Evolutionary conservation across 2,113 vertebrate genomes (phyloP), one percentile per base, ranked within the genome.

Genomic region (Coturnix japonica): DNA sequence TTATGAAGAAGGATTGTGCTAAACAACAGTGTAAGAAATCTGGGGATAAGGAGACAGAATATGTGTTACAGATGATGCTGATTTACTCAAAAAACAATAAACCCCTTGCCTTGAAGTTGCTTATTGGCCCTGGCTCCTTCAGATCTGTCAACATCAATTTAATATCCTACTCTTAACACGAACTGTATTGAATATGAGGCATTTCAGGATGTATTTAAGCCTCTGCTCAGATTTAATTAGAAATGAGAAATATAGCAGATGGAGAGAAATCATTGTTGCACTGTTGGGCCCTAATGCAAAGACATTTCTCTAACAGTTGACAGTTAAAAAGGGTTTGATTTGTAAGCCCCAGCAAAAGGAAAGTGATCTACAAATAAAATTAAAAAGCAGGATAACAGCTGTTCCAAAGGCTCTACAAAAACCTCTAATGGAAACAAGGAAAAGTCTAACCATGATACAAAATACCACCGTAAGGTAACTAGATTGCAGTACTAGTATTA

Each of bases 121-220:
- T 51, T 65, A 54, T 25, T 43, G 46, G 31, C 49, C 37, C 47
- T 91, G 78, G 13, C 28, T 94, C 54, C 71, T 79, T 85, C 74
- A 90, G 73, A 84, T 75, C 88, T 89, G 89, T 76, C 86, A 90
- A 79, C 70, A 66, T 59, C 75, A 93, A 88, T 91, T 93, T 90
- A 87, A 89, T 87, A 87, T 80, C 78, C 71, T 65, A 93, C 70
- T 85, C 74, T 66, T 93, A 93, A 91, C 35, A 84, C 77, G 74
- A 85, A 84, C 81, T 91, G 71, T 92, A 37, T 81, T 89, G 77
- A 87, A 51, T 85, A 84, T 87, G 44, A 94, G 59, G 33, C 54
- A 92, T 95, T 95, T 91, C 71, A 93, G 61, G 86, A 81, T 90
- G 63, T 81, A 84, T 94, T 93, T 93, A 91, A 93, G 88, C 74